Base-by-base conservation (phyloP, 2,113 vertebrate genomes). In the Redunca redunca region DNA sequence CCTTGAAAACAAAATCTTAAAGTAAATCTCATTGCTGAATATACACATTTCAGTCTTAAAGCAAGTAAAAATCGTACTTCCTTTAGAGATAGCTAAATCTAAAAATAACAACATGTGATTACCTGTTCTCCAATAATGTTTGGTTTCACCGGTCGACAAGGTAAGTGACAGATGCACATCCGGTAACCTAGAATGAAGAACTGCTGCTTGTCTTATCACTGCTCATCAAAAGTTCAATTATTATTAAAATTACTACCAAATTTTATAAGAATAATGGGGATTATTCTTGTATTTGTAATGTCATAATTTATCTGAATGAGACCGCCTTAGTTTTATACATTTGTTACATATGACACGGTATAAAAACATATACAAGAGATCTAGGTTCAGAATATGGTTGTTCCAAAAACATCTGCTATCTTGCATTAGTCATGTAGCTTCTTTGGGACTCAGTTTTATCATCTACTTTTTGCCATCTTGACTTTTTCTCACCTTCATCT, bases 141-240 rank as follows among this genome's bases (percentile, higher is more conserved):
- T 97, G 99, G 99, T 97, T 99, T 99, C 90, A 99, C 98, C 85
- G 99, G 99, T 90, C 98, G 99, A 98, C 99, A 99, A 58, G 99
- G 97, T 97, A 99, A 99, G 98, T 99, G 99, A 97, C 99, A 99
- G 98, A 99, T 99, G 95, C 99, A 99, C 99, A 99, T 99, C 97
- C 99, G 99, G 98, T 99, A 99, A 36, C 99, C 99, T 99, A 97
- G 87, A 96, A 98, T 88, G 91, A 91, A 98, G 97, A 97, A 96
- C 21, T 26, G 14, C 6, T 84, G 30, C 36, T 94, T 64, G 50
- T 97, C 26, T 97, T 89, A 91, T 85, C 25, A 84, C 15, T 55
- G 28, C 16, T 60, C 12, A 77, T 16, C 33, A 96, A 78, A 86
- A 17, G 30, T 83, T 84, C 13, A 90, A 43, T 64, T 67, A 83